A percentile compares a stretch with the other conserved stretches of the same genome.
Evolutionary conservation across 30 jellyfish, hydroid and myxozoan genomes (phyloP).

Genomic region (Rhopilema esculentum): DNA sequence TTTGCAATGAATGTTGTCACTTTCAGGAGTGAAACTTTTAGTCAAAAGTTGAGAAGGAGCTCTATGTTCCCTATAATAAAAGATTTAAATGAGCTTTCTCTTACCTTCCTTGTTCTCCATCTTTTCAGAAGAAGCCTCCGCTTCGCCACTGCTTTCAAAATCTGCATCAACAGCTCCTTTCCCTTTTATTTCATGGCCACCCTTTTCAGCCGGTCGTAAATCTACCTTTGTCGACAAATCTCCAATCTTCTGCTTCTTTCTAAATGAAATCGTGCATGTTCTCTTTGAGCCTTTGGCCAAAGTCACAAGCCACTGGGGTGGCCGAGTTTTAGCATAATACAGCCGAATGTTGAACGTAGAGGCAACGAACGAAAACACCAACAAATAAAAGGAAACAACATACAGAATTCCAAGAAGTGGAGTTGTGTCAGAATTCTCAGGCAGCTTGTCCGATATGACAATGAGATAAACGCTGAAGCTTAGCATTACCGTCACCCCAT

Average conservation of each 20-base stretch:
- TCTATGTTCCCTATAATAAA: no score
- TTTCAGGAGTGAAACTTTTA: no score
- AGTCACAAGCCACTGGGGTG: constrained; percentile 67
- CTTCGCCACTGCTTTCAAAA: not conserved
- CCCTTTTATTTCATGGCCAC: not conserved
- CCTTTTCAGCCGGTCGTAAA: not conserved
- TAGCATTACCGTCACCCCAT: constrained; percentile 85
- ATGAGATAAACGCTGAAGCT: constrained; percentile 85
- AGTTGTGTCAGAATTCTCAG: constrained; percentile 81
- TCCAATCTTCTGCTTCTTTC: constrained; percentile 3
- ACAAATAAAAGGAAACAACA: constrained; percentile 55
- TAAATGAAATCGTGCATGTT: not conserved
- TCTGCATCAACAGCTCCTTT: not conserved
- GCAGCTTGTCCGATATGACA: constrained; percentile 84
- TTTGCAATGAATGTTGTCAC: no score
- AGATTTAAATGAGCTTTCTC: no score
- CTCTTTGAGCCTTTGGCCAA: constrained; percentile 21
- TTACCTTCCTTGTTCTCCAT: not conserved
- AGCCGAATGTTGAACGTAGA: constrained; percentile 59
- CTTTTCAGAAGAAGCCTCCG: not conserved
- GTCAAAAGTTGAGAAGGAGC: no score
- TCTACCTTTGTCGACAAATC: not conserved
- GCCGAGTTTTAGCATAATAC: constrained; percentile 31
- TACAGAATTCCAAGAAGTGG: constrained; percentile 85
- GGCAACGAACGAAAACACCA: constrained; percentile 52